Evolutionary conservation across 2,113 vertebrate genomes (phyloP).

Genomic region (Hymenochirus boettgeri): DNA sequence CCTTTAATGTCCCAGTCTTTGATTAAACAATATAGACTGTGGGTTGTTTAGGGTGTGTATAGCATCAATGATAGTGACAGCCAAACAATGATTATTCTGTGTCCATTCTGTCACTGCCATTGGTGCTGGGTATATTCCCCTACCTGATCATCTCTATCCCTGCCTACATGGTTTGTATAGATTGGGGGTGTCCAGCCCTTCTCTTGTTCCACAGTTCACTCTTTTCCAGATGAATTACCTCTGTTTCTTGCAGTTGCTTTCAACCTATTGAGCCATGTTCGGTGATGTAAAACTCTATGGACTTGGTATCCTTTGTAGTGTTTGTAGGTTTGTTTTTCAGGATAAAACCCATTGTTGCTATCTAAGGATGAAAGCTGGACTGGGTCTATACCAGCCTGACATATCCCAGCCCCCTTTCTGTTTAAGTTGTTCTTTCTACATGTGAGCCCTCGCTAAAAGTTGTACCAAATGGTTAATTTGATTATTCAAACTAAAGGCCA

Average conservation of each 20-base stretch:
- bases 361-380: constrained; percentile 50
- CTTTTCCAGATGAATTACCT: constrained; percentile 18
- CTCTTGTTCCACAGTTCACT: not conserved
- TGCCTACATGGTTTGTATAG: not conserved
- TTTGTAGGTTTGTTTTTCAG: constrained; percentile 60
- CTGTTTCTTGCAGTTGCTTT: not conserved
- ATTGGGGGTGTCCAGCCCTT: not conserved
- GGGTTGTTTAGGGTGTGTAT: no score
- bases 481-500: constrained; percentile 95
- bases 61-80: no score
- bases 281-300: constrained; percentile 47
- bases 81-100: no score
- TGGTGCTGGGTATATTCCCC: not conserved
- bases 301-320: constrained; percentile 51
- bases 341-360: constrained; percentile 58
- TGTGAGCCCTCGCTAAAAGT: constrained; percentile 86
- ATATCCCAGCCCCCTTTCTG: constrained; percentile 62
- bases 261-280: constrained; percentile 20
- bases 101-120: no score
- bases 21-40: no score
- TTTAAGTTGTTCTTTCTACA: constrained; percentile 84
- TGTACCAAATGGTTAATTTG: constrained; percentile 96
- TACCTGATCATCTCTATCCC: not conserved
- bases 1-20: no score
- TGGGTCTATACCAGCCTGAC: constrained; percentile 25